These are phyloP conservation scores for Agapornis roseicollis DNA, from an alignment of 2,113 vertebrate species.

Conservation along the genomic window DNA sequence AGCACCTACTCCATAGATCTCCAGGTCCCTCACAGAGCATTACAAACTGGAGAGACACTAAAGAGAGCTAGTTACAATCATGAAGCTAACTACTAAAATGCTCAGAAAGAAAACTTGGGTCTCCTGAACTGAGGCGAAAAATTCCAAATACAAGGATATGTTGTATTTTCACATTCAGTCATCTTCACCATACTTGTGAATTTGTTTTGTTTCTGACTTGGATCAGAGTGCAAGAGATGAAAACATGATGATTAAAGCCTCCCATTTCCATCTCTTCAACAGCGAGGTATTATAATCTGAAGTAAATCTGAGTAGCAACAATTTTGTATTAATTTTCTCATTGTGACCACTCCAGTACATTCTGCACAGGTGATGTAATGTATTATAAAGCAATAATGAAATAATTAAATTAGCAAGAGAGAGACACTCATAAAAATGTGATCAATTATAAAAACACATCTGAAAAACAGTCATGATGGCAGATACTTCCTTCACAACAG, in stretches of 20 bases:
- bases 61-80: background rate
- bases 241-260: background rate
- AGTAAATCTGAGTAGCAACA: background rate
- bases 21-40: background rate
- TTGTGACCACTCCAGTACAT: fast-evolving
- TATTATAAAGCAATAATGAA: background rate
- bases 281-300: background rate
- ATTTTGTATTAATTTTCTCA: background rate
- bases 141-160: background rate
- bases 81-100: background rate
- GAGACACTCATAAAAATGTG: background rate
- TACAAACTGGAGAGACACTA: background rate
- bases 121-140: background rate
- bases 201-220: background rate
- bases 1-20: background rate
- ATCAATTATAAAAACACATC: background rate
- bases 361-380: background rate
- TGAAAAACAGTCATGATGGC: background rate
- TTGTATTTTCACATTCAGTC: background rate
- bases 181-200: background rate
- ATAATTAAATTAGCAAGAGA: background rate
- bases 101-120: background rate
- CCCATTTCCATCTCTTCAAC: background rate
- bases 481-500: background rate
- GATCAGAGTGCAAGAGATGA: background rate